These are phyloP conservation scores for Lophotis ruficrista DNA, from an alignment of 2,113 vertebrate genomes.

Conservation along the genomic window DNA sequence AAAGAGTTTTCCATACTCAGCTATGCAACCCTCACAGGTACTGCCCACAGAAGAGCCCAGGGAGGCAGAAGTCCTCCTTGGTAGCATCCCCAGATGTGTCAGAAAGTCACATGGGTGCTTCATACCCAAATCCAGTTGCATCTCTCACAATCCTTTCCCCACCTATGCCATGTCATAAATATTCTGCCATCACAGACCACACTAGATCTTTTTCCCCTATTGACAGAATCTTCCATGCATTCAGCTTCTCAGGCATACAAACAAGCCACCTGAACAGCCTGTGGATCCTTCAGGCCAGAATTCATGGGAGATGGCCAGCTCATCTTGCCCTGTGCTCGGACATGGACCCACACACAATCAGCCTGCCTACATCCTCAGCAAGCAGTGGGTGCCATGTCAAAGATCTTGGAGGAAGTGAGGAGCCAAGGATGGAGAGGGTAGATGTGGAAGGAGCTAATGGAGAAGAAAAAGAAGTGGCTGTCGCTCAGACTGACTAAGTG, in stretches of 20 bases:
- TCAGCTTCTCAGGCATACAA: background rate
- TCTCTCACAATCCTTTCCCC: background rate
- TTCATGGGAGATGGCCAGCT: background rate
- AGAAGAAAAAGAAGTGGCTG: background rate
- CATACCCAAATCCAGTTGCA: background rate
- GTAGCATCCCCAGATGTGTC: background rate
- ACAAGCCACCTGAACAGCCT: background rate
- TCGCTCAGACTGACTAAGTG: background rate
- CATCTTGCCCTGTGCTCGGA: background rate
- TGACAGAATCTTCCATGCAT: background rate
- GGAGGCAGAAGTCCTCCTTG: background rate
- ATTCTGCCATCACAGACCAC: background rate
- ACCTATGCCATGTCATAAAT: background rate
- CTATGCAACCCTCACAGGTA: background rate
- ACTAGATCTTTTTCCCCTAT: background rate
- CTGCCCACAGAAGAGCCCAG: background rate
- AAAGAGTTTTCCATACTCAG: background rate
- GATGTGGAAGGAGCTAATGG: background rate
- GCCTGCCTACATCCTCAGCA: fast-evolving
- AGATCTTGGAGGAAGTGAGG: background rate
- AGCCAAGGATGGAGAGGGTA: background rate
- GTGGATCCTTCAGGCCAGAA: background rate
- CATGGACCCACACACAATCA: fast-evolving
- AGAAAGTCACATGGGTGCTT: background rate
- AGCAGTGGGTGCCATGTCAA: background rate